Conservation (phyloP, 2,888 invertebrate genomes). For the Drosophila peninsularis region DNA sequence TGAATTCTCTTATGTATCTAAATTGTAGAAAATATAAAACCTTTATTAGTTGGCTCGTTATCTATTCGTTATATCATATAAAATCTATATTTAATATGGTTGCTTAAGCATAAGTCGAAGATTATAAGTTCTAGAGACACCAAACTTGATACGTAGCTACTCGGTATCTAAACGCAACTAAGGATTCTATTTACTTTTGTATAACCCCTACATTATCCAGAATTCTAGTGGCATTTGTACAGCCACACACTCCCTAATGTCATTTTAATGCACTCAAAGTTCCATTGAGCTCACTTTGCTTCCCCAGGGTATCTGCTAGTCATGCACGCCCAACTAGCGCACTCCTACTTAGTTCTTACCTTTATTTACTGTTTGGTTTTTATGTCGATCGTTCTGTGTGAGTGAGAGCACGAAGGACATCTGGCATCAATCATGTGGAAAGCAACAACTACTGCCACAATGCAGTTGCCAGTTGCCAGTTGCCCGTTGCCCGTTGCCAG, state of each 20-base stretch:
- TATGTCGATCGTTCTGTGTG: constrained; percentile 44
- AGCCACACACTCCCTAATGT: background rate
- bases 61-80: background rate
- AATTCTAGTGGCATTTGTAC: background rate
- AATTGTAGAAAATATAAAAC: background rate
- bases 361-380: constrained; percentile 23
- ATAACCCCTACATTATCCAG: too few relatives aligned
- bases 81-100: too few relatives aligned
- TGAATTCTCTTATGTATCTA: background rate
- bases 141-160: background rate
- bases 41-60: background rate
- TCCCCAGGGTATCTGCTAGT: background rate
- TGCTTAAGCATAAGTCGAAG: background rate
- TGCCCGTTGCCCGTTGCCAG: constrained; percentile 47
- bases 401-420: constrained; percentile 47
- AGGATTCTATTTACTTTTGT: too few relatives aligned
- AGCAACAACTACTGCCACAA: constrained; percentile 67
- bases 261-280: background rate
- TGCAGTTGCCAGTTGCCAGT: constrained; percentile 33
- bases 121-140: background rate
- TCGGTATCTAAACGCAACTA: too few relatives aligned
- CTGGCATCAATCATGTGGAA: constrained; percentile 80
- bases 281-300: background rate
- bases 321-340: background rate
- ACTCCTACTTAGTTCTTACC: constrained; percentile 27